These are phyloP conservation scores for Tenualosa thibaudeaui DNA, from an alignment of 2,797 vertebrate genomes.

Conservation along the genomic window DNA sequence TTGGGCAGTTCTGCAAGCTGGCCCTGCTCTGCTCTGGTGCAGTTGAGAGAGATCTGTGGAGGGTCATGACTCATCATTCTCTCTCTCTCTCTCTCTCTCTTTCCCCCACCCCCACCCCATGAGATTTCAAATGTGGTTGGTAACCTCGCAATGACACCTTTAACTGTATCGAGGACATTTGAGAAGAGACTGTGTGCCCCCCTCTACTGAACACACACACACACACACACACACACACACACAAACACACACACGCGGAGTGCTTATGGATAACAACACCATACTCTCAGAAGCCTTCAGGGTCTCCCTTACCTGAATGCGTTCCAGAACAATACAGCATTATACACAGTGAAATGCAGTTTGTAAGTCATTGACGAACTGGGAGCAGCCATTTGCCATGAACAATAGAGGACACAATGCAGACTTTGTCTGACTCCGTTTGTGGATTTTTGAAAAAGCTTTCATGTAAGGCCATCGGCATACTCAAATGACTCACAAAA, in stretches of 20 bases:
- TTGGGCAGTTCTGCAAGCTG: slow-evolving; percentile 40
- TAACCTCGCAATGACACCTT: background rate
- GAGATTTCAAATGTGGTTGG: background rate
- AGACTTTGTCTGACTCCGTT: slow-evolving; percentile 75
- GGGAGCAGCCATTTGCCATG: slow-evolving; percentile 71
- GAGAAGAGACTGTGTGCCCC: background rate
- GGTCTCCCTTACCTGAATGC: slow-evolving; percentile 29
- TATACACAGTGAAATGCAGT: slow-evolving; percentile 23
- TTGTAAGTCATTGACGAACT: slow-evolving; percentile 63
- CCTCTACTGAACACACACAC: background rate
- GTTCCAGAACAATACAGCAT: slow-evolving; percentile 30
- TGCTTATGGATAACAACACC: background rate
- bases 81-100: background rate
- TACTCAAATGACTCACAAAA: slow-evolving; percentile 68
- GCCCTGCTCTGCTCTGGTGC: slow-evolving; percentile 35
- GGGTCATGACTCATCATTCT: slow-evolving; percentile 41
- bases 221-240: background rate
- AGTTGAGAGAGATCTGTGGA: slow-evolving; percentile 30
- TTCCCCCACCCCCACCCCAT: background rate
- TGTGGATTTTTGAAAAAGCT: slow-evolving; percentile 70
- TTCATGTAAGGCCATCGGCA: slow-evolving; percentile 72
- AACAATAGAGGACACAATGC: slow-evolving; percentile 70
- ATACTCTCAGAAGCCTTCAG: slow-evolving; percentile 19
- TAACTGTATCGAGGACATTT: slow-evolving; percentile 3
- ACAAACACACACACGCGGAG: background rate